Evolutionary conservation across 1,140 invertebrate species (phyloP).

Genomic region (Zaprionus davidi): DNA sequence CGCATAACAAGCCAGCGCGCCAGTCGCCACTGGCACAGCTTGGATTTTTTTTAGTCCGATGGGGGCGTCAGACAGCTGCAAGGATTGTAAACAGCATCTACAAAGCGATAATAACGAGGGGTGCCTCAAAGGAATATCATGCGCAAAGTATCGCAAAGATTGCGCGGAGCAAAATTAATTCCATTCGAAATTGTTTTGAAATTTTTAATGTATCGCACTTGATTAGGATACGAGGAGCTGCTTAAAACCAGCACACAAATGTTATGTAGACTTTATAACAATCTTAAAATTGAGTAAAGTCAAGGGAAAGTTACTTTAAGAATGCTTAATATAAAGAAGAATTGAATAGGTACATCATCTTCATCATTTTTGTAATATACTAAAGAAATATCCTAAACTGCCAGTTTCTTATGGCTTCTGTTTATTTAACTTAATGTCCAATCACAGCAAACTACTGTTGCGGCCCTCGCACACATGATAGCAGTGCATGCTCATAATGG

Average conservation of each 20-base stretch:
- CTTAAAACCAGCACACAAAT: background rate
- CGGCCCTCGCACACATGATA: slow-evolving; percentile 24
- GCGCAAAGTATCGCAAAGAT: slow-evolving; percentile 2
- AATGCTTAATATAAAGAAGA: background rate
- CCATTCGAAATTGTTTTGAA: background rate
- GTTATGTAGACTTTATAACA: too few species aligned
- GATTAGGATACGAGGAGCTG: background rate
- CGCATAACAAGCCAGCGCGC: slow-evolving; percentile 59
- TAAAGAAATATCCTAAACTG: too few species aligned
- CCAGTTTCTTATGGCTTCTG: too few species aligned
- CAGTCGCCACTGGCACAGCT: slow-evolving; percentile 11
- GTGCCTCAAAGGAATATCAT: background rate
- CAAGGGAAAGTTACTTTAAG: background rate
- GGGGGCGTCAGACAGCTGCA: slow-evolving; percentile 42
- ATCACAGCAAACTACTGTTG: background rate
- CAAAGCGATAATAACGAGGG: slow-evolving; percentile 27
- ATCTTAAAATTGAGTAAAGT: too few species aligned
- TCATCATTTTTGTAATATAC: too few species aligned
- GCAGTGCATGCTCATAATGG: slow-evolving; percentile 21
- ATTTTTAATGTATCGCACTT: background rate
- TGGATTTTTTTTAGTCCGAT: slow-evolving; percentile 20
- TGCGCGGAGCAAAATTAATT: background rate
- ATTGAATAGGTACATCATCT: too few species aligned
- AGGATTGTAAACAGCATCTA: slow-evolving; percentile 69
- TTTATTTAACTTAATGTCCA: too few species aligned